These are phyloP conservation scores for Parthenolecanium corni DNA, from an alignment of 2,888 invertebrate genomes.

Conservation along the genomic window DNA sequence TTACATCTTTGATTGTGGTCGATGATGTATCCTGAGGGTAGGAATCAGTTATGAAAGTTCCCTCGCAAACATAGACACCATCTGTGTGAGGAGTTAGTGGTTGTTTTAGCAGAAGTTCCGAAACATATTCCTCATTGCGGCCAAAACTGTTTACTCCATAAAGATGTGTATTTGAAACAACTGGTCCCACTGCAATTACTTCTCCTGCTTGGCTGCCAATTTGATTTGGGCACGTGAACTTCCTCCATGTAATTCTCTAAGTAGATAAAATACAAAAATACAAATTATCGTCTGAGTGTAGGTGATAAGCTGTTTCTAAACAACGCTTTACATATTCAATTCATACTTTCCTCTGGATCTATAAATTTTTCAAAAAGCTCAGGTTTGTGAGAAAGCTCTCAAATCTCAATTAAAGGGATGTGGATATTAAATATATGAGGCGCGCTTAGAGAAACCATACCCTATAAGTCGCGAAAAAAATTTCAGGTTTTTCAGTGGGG, in stretches of 20 bases:
- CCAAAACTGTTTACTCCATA: constrained; percentile 20
- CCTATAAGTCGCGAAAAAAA: too few relatives aligned
- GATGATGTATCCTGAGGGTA: constrained; percentile 7
- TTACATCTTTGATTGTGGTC: constrained; percentile 3
- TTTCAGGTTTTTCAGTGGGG: too few relatives aligned
- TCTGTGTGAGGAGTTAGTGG: constrained; percentile 15
- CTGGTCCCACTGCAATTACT: constrained; percentile 12
- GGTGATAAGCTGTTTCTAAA: not conserved
- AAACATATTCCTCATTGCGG: constrained; percentile 17
- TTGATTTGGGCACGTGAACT: constrained; percentile 20
- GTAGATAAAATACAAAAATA: not conserved
- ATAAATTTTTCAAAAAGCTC: not conserved
- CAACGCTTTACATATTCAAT: not conserved
- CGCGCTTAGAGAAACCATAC: too few relatives aligned
- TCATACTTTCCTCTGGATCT: too few relatives aligned
- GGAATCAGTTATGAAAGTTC: constrained; percentile 3
- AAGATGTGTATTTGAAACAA: constrained; percentile 9
- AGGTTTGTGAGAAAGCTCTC: too few relatives aligned
- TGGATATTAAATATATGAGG: too few relatives aligned
- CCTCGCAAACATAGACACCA: constrained; percentile 24
- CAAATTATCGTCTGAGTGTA: not conserved
- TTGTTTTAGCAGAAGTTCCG: constrained; percentile 19
- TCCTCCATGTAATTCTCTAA: constrained; percentile 21
- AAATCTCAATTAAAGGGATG: too few relatives aligned
- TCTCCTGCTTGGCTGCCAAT: constrained; percentile 6